Evolutionary conservation across 2,888 invertebrate genomes (phyloP).

Genomic region (Pocota personata): DNA sequence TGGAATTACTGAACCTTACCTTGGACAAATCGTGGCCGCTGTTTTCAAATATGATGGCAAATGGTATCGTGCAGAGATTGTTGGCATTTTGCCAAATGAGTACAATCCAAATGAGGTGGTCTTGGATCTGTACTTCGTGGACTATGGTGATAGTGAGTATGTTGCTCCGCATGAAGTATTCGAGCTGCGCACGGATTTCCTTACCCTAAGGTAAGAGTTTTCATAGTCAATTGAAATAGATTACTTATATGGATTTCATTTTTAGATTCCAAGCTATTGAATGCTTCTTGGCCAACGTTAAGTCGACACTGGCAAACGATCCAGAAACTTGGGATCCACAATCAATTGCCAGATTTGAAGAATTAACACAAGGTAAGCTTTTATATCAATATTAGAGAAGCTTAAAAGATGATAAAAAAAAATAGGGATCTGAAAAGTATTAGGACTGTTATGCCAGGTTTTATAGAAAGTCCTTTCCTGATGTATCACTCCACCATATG

Average conservation of each 20-base stretch:
- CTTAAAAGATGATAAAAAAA: no score
- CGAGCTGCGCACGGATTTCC: conserved; percentile 88
- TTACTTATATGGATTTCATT: background rate
- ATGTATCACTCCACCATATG: no score
- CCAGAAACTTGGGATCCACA: conserved; percentile 85
- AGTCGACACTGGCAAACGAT: conserved; percentile 83
- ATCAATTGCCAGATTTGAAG: conserved; percentile 87
- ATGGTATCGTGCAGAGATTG: conserved; percentile 88
- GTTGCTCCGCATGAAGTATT: conserved; percentile 87
- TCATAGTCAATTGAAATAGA: background rate
- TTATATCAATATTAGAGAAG: no score
- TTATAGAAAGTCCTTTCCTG: no score
- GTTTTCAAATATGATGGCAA: conserved; percentile 91
- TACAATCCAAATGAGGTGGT: conserved; percentile 85
- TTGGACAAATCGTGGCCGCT: conserved; percentile 93
- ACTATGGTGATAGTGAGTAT: conserved; percentile 93
- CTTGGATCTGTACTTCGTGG: conserved; percentile 91
- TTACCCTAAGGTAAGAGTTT: conserved; percentile 80
- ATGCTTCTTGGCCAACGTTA: conserved; percentile 90
- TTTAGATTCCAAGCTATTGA: conserved; percentile 90
- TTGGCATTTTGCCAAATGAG: conserved; percentile 86
- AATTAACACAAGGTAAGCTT: conserved; percentile 85
- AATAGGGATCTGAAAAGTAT: no score
- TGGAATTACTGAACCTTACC: conserved; percentile 84
- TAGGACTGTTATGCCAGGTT: no score